Percentiles rank a stretch among this genome's conserved stretches.
These are phyloP conservation scores for Gobio gobio DNA, from an alignment of 2,113 vertebrate genomes.

Conservation along the genomic window DNA sequence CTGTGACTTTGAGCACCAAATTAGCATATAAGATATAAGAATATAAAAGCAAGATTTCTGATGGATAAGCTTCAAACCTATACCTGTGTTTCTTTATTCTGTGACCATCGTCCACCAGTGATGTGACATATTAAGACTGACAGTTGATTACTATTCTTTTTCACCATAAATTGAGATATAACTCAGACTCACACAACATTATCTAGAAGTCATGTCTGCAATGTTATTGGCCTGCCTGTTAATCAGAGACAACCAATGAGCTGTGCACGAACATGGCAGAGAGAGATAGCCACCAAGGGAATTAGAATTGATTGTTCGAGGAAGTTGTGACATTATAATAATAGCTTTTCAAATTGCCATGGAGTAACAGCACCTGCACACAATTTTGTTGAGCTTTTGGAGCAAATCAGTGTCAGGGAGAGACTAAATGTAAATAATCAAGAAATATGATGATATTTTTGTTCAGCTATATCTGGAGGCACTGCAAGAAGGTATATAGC, in stretches of 20 bases:
- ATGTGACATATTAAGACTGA: too few relatives aligned
- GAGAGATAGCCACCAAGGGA: not conserved
- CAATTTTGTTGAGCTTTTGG: not conserved
- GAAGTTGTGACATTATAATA: slow-evolving; percentile 23
- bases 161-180: not conserved
- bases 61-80: too few relatives aligned
- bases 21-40: too few relatives aligned
- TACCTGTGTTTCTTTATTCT: too few relatives aligned
- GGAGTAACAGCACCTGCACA: slow-evolving; percentile 7
- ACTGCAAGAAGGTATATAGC: not conserved
- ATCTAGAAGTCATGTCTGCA: slow-evolving; percentile 3
- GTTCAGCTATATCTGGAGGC: not conserved
- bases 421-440: slow-evolving; percentile 11
- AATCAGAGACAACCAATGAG: not conserved
- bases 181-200: slow-evolving; percentile 6
- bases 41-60: too few relatives aligned
- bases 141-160: too few relatives aligned
- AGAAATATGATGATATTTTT: not conserved
- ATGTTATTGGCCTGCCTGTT: not conserved
- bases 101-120: too few relatives aligned
- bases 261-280: not conserved
- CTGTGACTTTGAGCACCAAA: too few relatives aligned
- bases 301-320: slow-evolving; percentile 22
- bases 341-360: not conserved
- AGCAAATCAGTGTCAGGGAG: not conserved